Evolutionary conservation across 2,888 invertebrate genomes (phyloP).

Genomic region (Tipula confusa): DNA sequence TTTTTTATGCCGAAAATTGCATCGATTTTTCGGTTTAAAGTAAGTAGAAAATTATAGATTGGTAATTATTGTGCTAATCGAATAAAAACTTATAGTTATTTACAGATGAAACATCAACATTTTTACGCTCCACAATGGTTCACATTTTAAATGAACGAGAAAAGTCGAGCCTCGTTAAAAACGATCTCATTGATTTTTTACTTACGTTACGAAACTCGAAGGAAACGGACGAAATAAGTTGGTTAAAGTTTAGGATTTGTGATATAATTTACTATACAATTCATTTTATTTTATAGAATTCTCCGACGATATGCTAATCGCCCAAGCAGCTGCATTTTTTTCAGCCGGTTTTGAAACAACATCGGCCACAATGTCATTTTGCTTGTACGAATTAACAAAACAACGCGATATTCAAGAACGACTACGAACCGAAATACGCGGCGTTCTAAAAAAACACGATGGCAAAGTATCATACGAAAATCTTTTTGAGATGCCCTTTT

Average conservation of each 20-base stretch:
- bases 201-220: not conserved
- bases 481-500: slow-evolving; percentile 48
- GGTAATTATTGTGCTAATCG: not conserved
- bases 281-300: slow-evolving; percentile 33
- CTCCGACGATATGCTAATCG: slow-evolving; percentile 43
- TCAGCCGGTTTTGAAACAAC: slow-evolving; percentile 48
- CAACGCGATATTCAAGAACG: slow-evolving; percentile 47
- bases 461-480: slow-evolving; percentile 48
- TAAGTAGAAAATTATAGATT: slow-evolving; percentile 34
- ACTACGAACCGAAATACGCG: slow-evolving; percentile 48
- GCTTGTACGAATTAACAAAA: slow-evolving; percentile 41
- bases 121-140: slow-evolving; percentile 47
- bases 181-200: slow-evolving; percentile 51
- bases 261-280: not conserved
- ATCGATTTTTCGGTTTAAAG: slow-evolving; percentile 39
- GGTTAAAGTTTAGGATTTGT: not conserved
- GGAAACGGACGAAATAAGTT: not conserved
- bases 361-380: slow-evolving; percentile 42
- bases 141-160: slow-evolving; percentile 49
- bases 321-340: slow-evolving; percentile 47
- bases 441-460: slow-evolving; percentile 42
- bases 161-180: slow-evolving; percentile 44
- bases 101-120: slow-evolving; percentile 41
- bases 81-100: slow-evolving; percentile 37
- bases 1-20: slow-evolving; percentile 46